Conservation (phyloP, 2,888 invertebrate genomes). For the Patella ulyssiponensis region DNA sequence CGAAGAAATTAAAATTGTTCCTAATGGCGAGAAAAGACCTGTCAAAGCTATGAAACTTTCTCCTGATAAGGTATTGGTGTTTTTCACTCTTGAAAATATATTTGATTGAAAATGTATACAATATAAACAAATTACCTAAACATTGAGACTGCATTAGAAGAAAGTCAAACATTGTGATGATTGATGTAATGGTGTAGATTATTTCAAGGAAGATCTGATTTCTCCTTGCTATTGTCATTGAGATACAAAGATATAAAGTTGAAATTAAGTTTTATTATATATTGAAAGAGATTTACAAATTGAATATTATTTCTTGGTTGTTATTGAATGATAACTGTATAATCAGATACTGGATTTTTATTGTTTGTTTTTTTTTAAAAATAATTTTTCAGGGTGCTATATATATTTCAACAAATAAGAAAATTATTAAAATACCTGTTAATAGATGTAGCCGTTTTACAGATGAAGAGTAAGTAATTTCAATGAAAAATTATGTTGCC, state of each 20-base stretch:
- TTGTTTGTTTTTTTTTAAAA: constrained; percentile 17
- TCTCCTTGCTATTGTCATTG: background rate
- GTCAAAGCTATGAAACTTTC: constrained; percentile 84
- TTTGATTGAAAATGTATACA: background rate
- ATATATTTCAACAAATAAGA: constrained; percentile 82
- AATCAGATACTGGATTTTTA: background rate
- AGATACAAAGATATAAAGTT: background rate
- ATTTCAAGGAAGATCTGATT: no score
- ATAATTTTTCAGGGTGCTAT: constrained; percentile 78
- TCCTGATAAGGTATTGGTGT: constrained; percentile 72
- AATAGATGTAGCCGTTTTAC: constrained; percentile 85
- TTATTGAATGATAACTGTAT: no score
- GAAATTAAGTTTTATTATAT: no score
- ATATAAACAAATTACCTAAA: no score
- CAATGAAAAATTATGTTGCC: no score
- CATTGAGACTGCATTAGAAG: no score
- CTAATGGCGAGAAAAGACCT: constrained; percentile 75
- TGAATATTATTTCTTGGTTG: no score
- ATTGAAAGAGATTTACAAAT: no score
- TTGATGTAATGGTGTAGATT: no score
- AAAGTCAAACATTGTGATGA: no score
- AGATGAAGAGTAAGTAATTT: constrained; percentile 71
- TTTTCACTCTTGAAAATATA: constrained; percentile 1
- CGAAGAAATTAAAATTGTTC: constrained; percentile 83
- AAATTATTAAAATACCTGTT: constrained; percentile 82